Evolutionary conservation across 2,888 invertebrate genomes (phyloP).

Genomic region (Vanessa cardui): DNA sequence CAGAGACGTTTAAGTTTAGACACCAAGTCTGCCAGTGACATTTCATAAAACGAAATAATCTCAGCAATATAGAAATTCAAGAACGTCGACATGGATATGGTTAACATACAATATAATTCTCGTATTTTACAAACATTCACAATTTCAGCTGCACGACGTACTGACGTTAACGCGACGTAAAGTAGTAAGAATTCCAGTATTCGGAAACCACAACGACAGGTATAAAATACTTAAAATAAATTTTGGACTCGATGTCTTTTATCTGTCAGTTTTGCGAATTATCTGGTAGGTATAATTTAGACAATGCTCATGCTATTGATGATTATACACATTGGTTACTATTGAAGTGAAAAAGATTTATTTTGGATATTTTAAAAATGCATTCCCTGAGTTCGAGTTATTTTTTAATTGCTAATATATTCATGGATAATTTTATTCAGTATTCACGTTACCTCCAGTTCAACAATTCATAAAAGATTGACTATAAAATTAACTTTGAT

Average conservation of each 20-base stretch:
- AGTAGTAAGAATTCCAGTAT: conserved; percentile 18
- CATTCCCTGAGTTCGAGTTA: too few relatives aligned
- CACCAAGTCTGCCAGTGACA: neutral
- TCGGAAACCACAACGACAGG: conserved; percentile 11
- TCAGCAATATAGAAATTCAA: neutral
- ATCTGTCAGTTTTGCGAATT: neutral
- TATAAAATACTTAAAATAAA: conserved; percentile 1
- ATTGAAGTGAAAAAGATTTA: too few relatives aligned
- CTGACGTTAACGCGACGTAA: conserved; percentile 10
- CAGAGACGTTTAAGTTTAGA: too few relatives aligned
- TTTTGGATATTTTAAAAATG: too few relatives aligned
- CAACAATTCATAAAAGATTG: too few relatives aligned
- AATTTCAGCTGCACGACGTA: neutral
- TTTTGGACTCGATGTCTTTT: neutral
- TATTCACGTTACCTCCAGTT: too few relatives aligned
- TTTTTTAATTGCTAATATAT: too few relatives aligned
- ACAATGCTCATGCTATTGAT: too few relatives aligned
- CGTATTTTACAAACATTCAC: conserved; percentile 8
- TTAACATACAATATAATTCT: neutral
- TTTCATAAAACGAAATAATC: neutral
- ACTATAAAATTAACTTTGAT: too few relatives aligned
- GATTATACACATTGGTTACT: too few relatives aligned
- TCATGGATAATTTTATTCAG: too few relatives aligned
- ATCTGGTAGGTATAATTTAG: neutral
- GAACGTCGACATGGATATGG: neutral